phyloP scores from a whole-genome alignment of 2,888 invertebrate species.

The Campoplex nolae region DNA sequence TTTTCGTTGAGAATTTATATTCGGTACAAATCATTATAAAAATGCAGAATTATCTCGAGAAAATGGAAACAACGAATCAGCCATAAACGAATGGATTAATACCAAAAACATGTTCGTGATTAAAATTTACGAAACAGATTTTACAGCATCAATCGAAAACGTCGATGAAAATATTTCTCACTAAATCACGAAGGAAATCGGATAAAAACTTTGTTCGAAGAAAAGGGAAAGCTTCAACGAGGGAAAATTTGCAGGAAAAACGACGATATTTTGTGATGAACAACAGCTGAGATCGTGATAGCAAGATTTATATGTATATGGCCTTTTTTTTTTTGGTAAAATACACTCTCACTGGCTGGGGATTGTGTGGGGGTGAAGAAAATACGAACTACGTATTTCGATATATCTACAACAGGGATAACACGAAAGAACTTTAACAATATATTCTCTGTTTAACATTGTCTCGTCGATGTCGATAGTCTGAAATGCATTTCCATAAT shows the following conservation, averaged over 20 bases:
- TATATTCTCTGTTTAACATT: constrained; percentile 73
- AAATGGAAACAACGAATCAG: too few relatives aligned
- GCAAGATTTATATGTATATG: constrained; percentile 35
- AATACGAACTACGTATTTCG: constrained; percentile 47
- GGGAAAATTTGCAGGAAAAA: background rate
- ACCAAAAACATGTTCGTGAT: too few relatives aligned
- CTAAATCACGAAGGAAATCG: background rate
- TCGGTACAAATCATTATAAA: too few relatives aligned
- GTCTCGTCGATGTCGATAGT: constrained; percentile 63
- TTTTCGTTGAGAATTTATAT: too few relatives aligned
- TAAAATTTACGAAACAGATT: too few relatives aligned
- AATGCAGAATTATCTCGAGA: too few relatives aligned
- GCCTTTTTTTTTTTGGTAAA: constrained; percentile 50
- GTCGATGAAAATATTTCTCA: too few relatives aligned
- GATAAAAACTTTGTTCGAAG: background rate
- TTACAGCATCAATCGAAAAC: too few relatives aligned
- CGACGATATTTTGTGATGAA: constrained; percentile 17
- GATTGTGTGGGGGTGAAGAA: background rate
- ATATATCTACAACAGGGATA: constrained; percentile 58
- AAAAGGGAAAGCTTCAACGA: background rate
- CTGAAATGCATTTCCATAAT: constrained; percentile 51
- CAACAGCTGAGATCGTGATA: constrained; percentile 22
- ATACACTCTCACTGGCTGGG: constrained; percentile 51
- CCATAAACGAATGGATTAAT: too few relatives aligned
- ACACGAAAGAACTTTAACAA: constrained; percentile 70